Evolutionary conservation across 1,140 invertebrate genomes (phyloP), one percentile per base, ranked within the genome.

Genomic region (Calephelis nemesis): DNA sequence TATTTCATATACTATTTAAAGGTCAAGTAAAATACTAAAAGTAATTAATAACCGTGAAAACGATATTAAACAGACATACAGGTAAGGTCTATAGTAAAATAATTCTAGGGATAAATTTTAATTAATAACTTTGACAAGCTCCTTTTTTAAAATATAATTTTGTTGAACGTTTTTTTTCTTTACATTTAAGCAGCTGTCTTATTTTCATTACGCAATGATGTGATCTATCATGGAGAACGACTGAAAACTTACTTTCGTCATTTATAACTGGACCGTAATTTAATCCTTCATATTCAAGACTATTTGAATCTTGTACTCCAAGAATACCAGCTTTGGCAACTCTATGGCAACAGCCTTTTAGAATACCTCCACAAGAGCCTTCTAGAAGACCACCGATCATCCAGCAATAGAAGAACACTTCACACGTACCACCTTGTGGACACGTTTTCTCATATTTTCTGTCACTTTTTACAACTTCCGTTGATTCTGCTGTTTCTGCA

Each of bases 331-430:
- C 94, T 91, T 96, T 96, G 70, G 94, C 94, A 78, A 95, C 94
- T 87, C 95, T 94, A 82, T 96, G 95, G 91, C 97, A 98, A 93
- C 97, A 98, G 70, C 96, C 96, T 83, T 95, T 96, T 74, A 98
- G 93, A 81, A 98, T 93, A 69, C 95, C 94, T 78, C 96, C 96
- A 90, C 97, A 98, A 78, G 96, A 94, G 78, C 96, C 96, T 81
- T 97, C 96, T 79, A 98, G 94, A 70, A 97, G 93, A 70, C 97
- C 97, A 72, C 97, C 96, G 58, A 96, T 94, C 93, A 98, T 95
- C 97, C 97, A 98, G 92, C 97, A 98, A 84, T 96, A 95, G 75
- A 98, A 93, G 93, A 98, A 98, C 93, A 98, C 98, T 92, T 98
- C 97, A 89, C 97, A 98, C 74, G 94, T 96, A 54, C 96, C 96